phyloP scores from a whole-genome alignment of 2,888 invertebrate genomes.

The Cheiracanthium punctorium region DNA sequence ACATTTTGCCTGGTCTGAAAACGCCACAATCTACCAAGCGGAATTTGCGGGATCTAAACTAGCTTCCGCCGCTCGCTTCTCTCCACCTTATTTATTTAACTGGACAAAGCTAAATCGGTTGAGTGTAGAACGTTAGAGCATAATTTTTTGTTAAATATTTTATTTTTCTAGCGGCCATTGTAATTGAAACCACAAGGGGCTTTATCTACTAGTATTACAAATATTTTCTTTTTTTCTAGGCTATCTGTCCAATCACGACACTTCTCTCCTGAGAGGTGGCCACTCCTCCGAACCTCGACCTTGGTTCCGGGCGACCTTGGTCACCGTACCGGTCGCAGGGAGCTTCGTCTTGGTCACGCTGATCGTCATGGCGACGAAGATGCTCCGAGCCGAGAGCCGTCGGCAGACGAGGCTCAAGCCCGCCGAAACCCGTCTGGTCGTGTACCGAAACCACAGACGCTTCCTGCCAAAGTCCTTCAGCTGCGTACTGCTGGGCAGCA shows the following conservation, averaged over 20 bases:
- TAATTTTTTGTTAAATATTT: no score
- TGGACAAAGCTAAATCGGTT: no score
- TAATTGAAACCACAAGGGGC: no score
- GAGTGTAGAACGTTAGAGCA: no score
- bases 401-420: conserved; percentile 36
- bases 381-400: conserved; percentile 79
- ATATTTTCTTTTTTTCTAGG: conserved; percentile 37
- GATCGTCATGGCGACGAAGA: conserved; percentile 84
- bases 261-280: conserved; percentile 39
- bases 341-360: conserved; percentile 86
- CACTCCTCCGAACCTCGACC: conserved; percentile 78
- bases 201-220: no score
- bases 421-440: conserved; percentile 69
- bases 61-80: no score
- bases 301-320: conserved; percentile 91
- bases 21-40: no score
- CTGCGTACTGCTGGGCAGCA: conserved; percentile 33
- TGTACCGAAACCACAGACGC: conserved; percentile 39
- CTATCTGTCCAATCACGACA: conserved; percentile 47
- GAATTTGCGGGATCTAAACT: no score
- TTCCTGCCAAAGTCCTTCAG: conserved; percentile 49
- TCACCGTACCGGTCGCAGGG: conserved; percentile 91
- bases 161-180: no score
- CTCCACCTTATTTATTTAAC: no score
- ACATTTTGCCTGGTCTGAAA: no score